phyloP scores from a whole-genome alignment of 2,797 vertebrate species.

The Novumbra hubbsi region DNA sequence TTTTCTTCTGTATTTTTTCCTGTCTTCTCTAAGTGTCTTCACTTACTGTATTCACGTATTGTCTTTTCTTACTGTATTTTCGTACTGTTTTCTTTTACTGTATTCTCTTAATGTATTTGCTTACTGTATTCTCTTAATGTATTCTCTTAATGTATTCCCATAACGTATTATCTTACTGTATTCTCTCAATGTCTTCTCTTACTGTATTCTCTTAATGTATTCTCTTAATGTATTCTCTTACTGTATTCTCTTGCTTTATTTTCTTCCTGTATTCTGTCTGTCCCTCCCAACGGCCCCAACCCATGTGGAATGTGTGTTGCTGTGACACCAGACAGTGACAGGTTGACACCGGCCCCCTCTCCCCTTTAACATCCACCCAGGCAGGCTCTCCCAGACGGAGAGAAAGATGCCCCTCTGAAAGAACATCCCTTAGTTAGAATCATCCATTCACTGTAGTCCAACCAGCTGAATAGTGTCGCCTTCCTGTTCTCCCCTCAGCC shows the following conservation, averaged over 20 bases:
- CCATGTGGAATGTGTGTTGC: neutral
- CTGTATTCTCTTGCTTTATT: neutral
- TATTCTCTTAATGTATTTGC: no score
- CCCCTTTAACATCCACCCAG: neutral
- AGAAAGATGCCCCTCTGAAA: neutral
- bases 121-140: no score
- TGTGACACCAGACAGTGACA: neutral
- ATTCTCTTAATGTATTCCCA: no score
- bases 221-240: neutral
- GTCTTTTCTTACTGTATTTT: no score
- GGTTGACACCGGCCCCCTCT: neutral
- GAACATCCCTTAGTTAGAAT: neutral
- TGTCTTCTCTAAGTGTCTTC: conserved; percentile 5
- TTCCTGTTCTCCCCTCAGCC: neutral
- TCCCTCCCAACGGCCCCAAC: neutral
- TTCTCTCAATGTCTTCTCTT: no score
- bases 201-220: no score
- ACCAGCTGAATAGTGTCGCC: neutral
- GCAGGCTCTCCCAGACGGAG: neutral
- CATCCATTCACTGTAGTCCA: neutral
- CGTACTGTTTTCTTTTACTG: no score
- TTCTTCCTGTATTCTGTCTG: neutral
- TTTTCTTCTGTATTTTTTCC: neutral
- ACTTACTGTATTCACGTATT: neutral
- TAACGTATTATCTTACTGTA: no score